Evolutionary conservation across 2,888 invertebrate species (phyloP).

Genomic region (Dryadula phaetusa): DNA sequence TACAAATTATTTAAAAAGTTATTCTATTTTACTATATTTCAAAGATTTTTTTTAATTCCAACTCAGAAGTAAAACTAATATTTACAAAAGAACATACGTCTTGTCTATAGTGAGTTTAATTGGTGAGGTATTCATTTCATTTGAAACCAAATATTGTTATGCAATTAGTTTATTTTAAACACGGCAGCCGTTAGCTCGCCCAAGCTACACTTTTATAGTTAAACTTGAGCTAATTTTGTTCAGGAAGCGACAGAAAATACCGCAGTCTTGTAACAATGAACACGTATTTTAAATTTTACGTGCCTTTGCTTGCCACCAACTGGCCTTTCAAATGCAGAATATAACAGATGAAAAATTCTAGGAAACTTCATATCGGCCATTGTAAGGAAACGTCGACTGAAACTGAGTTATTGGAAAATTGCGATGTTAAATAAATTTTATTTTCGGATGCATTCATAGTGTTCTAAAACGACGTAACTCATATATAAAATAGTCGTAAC

Average conservation of each 20-base stretch:
- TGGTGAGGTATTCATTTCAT: background rate
- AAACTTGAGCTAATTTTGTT: constrained; percentile 41
- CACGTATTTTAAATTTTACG: constrained; percentile 47
- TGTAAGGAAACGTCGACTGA: constrained; percentile 38
- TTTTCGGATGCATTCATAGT: constrained; percentile 1
- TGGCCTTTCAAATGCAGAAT: constrained; percentile 46
- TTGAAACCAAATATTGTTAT: constrained; percentile 27
- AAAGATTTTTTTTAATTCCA: too few species aligned
- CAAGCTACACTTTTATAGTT: constrained; percentile 38
- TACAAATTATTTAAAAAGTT: too few species aligned
- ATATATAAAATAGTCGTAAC: background rate
- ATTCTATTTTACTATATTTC: too few species aligned
- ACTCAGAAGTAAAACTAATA: too few species aligned
- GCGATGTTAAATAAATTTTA: constrained; percentile 28
- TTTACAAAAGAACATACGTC: background rate
- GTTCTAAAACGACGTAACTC: background rate
- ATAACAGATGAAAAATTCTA: constrained; percentile 45
- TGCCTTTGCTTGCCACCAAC: constrained; percentile 39
- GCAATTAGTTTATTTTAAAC: constrained; percentile 32
- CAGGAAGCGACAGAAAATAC: constrained; percentile 41
- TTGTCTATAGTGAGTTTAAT: background rate
- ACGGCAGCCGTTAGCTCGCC: constrained; percentile 28
- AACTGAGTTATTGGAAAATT: constrained; percentile 34
- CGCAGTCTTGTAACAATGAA: constrained; percentile 39
- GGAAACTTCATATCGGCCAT: constrained; percentile 44